Evolutionary conservation across 1,140 invertebrate genomes (phyloP).

Genomic region (Proales similis): DNA sequence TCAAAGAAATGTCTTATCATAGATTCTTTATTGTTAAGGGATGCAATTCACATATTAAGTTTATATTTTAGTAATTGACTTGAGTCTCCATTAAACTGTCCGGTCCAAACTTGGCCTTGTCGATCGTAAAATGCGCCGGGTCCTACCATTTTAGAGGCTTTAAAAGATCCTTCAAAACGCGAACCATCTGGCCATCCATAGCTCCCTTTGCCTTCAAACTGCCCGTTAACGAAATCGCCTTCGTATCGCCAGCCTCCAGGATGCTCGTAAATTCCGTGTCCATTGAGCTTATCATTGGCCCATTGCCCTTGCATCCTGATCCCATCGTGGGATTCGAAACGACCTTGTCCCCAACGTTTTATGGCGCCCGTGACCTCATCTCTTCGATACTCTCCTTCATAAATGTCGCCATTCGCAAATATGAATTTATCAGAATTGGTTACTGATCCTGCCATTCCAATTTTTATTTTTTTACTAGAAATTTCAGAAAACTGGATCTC

Average conservation of each 20-base stretch:
- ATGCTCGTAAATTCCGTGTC: conserved; percentile 19
- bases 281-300: conserved; percentile 26
- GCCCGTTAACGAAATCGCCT: conserved; percentile 21
- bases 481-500: too few species aligned
- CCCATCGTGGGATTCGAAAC: conserved; percentile 1
- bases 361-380: background rate
- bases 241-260: conserved; percentile 14
- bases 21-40: too few species aligned
- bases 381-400: conserved; percentile 26
- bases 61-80: conserved; percentile 26
- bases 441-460: too few species aligned
- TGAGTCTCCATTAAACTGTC: conserved; percentile 19
- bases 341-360: conserved; percentile 3
- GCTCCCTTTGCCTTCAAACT: conserved; percentile 20
- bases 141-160: conserved; percentile 17
- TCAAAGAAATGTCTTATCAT: too few species aligned
- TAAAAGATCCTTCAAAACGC: conserved; percentile 22
- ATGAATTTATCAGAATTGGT: conserved; percentile 28
- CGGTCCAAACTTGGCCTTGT: conserved; percentile 27
- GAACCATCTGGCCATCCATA: conserved; percentile 23
- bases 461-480: too few species aligned
- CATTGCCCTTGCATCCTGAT: conserved; percentile 9
- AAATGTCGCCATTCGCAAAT: conserved; percentile 31
- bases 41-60: conserved; percentile 31
- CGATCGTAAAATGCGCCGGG: conserved; percentile 27